These are phyloP conservation scores for Eulemur rubriventer DNA, from an alignment of 2,797 vertebrate genomes.

Conservation along the genomic window DNA sequence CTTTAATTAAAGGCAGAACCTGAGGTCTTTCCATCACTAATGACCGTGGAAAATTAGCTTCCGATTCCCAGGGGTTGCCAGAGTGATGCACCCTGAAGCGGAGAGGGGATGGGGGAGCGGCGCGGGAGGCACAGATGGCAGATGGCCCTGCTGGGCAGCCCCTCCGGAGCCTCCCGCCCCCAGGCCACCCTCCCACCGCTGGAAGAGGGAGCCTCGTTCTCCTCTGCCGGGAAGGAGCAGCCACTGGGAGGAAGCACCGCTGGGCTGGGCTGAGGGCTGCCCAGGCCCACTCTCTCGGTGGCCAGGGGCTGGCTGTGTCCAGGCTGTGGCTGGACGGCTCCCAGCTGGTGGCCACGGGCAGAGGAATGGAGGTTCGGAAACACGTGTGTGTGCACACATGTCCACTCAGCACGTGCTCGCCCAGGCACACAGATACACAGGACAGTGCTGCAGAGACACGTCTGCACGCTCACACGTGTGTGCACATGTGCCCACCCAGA, in stretches of 20 bases:
- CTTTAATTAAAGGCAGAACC: constrained; percentile 85
- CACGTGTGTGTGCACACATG: fast-evolving
- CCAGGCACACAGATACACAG: neutral
- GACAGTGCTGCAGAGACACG: neutral
- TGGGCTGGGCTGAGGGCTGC: neutral
- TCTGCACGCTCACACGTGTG: neutral
- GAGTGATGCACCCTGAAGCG: constrained; percentile 79
- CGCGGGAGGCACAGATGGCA: constrained; percentile 48
- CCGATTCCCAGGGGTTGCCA: constrained; percentile 78
- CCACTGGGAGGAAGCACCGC: fast-evolving
- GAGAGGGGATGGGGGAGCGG: constrained; percentile 59
- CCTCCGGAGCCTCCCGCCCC: neutral
- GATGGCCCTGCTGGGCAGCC: constrained; percentile 32
- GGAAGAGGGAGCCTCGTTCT: neutral
- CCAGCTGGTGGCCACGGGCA: neutral
- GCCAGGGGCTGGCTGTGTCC: neutral
- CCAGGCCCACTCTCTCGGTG: neutral
- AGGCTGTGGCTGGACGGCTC: neutral
- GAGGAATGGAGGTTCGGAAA: neutral
- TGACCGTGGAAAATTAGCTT: constrained; percentile 86
- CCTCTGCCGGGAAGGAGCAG: neutral
- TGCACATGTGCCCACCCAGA: neutral
- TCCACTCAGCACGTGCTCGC: fast-evolving
- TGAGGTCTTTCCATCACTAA: constrained; percentile 84
- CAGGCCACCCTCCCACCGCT: neutral